phyloP scores from a whole-genome alignment of 2,113 vertebrate species.

The Misgurnus mizolepis region DNA sequence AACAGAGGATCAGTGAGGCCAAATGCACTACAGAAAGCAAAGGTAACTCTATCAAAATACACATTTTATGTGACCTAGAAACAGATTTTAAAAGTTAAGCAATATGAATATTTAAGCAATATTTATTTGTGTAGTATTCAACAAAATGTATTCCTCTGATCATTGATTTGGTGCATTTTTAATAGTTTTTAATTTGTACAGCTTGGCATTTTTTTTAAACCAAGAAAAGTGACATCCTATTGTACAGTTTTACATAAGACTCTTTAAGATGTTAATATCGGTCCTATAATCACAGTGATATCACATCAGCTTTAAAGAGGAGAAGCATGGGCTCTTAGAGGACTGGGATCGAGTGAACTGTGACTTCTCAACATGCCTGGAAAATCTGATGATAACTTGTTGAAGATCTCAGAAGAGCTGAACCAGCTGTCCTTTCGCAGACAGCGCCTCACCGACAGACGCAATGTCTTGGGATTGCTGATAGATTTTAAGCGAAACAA shows the following conservation, averaged over 20 bases:
- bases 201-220: too few species aligned
- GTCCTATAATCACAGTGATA: background rate
- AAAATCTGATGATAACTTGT: conserved; percentile 22
- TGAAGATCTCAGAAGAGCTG: conserved; percentile 47
- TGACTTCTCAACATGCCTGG: conserved; percentile 53
- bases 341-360: background rate
- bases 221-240: too few species aligned
- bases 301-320: background rate
- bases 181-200: too few species aligned
- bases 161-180: too few species aligned
- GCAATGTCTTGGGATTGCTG: conserved; percentile 55
- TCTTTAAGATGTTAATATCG: background rate
- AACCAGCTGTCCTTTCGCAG: conserved; percentile 45
- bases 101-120: too few species aligned
- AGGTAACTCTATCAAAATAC: background rate
- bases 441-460: conserved; percentile 59
- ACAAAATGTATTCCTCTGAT: background rate
- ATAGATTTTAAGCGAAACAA: conserved; percentile 54
- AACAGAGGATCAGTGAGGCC: background rate
- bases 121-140: too few species aligned
- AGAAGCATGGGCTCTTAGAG: background rate
- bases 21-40: background rate
- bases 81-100: too few species aligned
- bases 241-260: too few species aligned
- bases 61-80: background rate